Conservation (phyloP, 30 jellyfish, hydroid and myxozoan genomes). For the Hydractinia echinata region DNA sequence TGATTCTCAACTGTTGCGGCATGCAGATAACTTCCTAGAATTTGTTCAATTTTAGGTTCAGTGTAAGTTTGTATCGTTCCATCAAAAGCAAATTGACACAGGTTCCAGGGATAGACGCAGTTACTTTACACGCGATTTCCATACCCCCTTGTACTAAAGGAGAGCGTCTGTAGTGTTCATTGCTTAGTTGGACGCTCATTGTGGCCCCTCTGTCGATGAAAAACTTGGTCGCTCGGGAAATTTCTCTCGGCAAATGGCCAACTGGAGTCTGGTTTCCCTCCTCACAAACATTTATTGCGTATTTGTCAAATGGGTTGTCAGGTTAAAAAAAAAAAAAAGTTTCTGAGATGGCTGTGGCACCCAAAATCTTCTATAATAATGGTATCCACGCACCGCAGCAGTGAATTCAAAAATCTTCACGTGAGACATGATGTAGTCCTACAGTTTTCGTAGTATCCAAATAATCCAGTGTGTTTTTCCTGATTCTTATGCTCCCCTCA, state of each 20-base stretch:
- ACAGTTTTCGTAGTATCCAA: constrained; percentile 5
- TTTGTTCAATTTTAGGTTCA: constrained; percentile 10
- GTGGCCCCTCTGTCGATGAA: constrained; percentile 8
- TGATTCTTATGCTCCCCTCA: constrained; percentile 5
- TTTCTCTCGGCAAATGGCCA: neutral
- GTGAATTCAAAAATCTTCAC: constrained; percentile 8
- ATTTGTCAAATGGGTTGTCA: neutral
- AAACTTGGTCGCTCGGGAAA: neutral
- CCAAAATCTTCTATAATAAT: constrained; percentile 8
- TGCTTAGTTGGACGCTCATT: neutral
- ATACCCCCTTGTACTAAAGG: constrained; percentile 28
- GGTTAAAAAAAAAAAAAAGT: neutral
- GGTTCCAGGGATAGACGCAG: constrained; percentile 28
- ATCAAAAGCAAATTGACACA: neutral
- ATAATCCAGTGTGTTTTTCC: constrained; percentile 3
- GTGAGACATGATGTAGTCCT: constrained; percentile 8
- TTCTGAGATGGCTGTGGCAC: constrained; percentile 11
- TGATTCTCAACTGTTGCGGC: constrained; percentile 13
- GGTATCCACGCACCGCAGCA: neutral
- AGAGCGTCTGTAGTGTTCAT: constrained; percentile 16
- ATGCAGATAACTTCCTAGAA: constrained; percentile 5
- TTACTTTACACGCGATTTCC: constrained; percentile 14
- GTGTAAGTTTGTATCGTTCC: constrained; percentile 11
- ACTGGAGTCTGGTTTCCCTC: constrained; percentile 9
- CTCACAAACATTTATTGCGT: neutral